Percentiles rank a stretch among this genome's conserved stretches.
Evolutionary conservation across 1,140 invertebrate genomes (phyloP).

Genomic region (Rhynchophorus ferrugineus): DNA sequence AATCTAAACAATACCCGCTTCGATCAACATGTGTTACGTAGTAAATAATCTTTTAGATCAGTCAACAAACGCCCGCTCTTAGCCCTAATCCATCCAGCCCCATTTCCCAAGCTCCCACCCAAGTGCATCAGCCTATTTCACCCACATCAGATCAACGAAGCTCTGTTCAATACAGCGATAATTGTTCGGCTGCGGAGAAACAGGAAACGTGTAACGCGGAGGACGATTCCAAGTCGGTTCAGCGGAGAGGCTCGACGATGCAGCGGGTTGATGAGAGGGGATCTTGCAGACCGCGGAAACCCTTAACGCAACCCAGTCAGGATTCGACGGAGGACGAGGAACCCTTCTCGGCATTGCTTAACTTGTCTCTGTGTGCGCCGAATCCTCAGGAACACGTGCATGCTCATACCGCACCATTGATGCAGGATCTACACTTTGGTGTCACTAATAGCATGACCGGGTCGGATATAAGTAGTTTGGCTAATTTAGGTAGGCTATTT

Average conservation of each 20-base stretch:
- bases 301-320: slow-evolving; percentile 16
- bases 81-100: slow-evolving; percentile 1
- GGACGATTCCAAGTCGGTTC: neutral
- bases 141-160: neutral
- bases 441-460: slow-evolving; percentile 51
- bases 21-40: neutral
- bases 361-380: slow-evolving; percentile 35
- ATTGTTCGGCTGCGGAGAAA: neutral
- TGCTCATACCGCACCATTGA: slow-evolving; percentile 22
- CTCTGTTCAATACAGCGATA: neutral
- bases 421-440: slow-evolving; percentile 32
- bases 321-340: slow-evolving; percentile 36
- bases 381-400: slow-evolving; percentile 26
- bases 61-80: slow-evolving; percentile 16
- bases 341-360: slow-evolving; percentile 36
- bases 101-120: neutral
- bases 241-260: neutral
- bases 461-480: slow-evolving; percentile 59
- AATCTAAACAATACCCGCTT: neutral
- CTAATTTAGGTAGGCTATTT: slow-evolving; percentile 41
- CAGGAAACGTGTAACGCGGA: neutral
- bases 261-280: slow-evolving; percentile 1
- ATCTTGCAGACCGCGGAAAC: slow-evolving; percentile 7
- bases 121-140: slow-evolving; percentile 4
- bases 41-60: slow-evolving; percentile 7